Conservation (phyloP, 2,888 invertebrate species). For the Cephus rjabovi region DNA sequence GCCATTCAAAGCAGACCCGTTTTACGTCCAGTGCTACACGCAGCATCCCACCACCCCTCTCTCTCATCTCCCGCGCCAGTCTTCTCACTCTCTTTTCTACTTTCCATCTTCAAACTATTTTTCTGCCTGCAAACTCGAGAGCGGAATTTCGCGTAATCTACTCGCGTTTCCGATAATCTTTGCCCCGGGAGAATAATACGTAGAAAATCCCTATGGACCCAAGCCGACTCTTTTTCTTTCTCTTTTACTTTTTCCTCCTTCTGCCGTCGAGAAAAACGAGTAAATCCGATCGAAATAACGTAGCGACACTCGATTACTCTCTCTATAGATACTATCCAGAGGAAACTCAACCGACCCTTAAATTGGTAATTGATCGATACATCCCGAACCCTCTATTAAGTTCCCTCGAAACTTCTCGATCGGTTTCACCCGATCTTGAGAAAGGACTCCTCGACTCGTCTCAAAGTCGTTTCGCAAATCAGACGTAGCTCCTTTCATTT, state of each 20-base stretch:
- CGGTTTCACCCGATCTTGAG: neutral
- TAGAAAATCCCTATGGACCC: neutral
- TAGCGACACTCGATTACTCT: neutral
- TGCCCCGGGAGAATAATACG: neutral
- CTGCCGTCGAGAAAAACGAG: neutral
- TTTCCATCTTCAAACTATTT: constrained; percentile 23
- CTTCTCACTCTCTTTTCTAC: constrained; percentile 23
- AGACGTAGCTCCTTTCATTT: neutral
- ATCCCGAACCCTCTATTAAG: neutral
- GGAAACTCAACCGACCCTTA: neutral
- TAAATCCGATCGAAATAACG: neutral
- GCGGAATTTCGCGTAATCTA: constrained; percentile 25
- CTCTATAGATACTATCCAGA: neutral
- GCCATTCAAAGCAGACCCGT: constrained; percentile 56
- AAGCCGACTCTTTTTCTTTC: neutral
- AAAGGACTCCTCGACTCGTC: neutral
- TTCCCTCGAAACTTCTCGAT: neutral
- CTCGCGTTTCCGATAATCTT: constrained; percentile 10
- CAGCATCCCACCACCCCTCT: constrained; percentile 13
- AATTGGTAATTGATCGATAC: neutral
- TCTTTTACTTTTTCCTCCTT: neutral
- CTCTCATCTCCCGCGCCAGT: constrained; percentile 23
- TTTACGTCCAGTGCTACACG: constrained; percentile 46
- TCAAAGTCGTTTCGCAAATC: neutral
- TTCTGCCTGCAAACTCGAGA: constrained; percentile 20